Conservation (phyloP, 2,888 invertebrate genomes). For the Podabrus alpinus region DNA sequence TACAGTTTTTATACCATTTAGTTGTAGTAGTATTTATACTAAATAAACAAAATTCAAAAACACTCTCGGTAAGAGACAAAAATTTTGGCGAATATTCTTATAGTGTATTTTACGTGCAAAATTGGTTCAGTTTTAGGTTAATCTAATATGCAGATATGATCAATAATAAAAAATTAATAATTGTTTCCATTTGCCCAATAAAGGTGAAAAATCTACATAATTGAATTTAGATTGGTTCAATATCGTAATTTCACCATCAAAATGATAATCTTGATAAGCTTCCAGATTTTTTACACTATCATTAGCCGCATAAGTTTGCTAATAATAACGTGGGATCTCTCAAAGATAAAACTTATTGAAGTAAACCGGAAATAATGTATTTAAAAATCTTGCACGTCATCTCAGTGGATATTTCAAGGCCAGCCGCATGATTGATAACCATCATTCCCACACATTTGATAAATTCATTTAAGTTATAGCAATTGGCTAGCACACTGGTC, state of each 20-base stretch:
- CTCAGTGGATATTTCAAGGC: constrained; percentile 15
- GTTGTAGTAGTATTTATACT: too few species aligned
- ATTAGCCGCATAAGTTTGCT: constrained; percentile 18
- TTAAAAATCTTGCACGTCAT: constrained; percentile 20
- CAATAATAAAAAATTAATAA: neutral
- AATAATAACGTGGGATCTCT: constrained; percentile 21
- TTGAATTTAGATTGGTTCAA: constrained; percentile 37
- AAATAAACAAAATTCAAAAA: too few species aligned
- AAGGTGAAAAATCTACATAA: constrained; percentile 19
- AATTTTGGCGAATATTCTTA: neutral
- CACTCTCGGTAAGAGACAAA: too few species aligned
- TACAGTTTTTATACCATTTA: too few species aligned
- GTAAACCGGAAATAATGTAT: constrained; percentile 16
- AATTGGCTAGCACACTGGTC: constrained; percentile 32
- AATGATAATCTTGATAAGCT: constrained; percentile 39
- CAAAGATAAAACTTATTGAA: constrained; percentile 16
- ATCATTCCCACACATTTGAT: constrained; percentile 34
- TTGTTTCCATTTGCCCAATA: neutral
- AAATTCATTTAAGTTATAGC: constrained; percentile 41
- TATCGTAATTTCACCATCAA: constrained; percentile 42
- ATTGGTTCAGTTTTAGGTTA: neutral
- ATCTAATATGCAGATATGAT: neutral
- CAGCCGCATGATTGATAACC: constrained; percentile 36
- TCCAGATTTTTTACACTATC: constrained; percentile 22
- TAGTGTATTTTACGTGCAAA: neutral